These are phyloP conservation scores for Bombus ignitus DNA, from an alignment of 1,140 invertebrate genomes.

Conservation along the genomic window DNA sequence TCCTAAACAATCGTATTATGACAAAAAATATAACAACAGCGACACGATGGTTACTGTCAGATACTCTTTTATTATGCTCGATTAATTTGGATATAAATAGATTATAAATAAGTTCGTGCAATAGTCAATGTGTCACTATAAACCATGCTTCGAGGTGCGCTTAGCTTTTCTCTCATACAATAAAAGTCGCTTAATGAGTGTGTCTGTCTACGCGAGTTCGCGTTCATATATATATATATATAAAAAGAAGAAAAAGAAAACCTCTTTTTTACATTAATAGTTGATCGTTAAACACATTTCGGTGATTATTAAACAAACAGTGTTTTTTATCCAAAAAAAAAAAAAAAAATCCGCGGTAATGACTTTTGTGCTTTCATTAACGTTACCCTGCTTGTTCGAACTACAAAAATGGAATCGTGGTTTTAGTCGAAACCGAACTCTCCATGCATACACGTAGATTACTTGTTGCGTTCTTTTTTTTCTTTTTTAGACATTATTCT, in stretches of 20 bases:
- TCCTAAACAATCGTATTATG: background rate
- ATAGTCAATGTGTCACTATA: constrained; percentile 50
- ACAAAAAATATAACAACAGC: background rate
- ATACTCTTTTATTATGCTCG: constrained; percentile 57
- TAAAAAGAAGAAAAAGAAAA: background rate
- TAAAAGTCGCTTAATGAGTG: constrained; percentile 21
- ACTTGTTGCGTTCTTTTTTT: background rate
- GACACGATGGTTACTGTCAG: constrained; percentile 31
- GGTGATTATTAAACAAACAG: background rate
- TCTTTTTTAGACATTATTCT: background rate
- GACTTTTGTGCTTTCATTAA: background rate
- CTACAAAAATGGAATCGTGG: background rate
- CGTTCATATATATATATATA: background rate
- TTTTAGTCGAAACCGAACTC: constrained; percentile 1
- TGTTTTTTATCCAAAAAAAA: too few species aligned
- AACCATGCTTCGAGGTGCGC: constrained; percentile 51
- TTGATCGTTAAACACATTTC: background rate
- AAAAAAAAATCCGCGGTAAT: background rate
- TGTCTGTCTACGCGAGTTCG: background rate
- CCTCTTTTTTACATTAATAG: background rate
- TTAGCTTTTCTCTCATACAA: constrained; percentile 37
- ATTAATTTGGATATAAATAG: constrained; percentile 57
- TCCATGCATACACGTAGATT: background rate
- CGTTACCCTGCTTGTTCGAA: constrained; percentile 28
- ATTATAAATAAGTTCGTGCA: constrained; percentile 53